Conservation (phyloP, 2,797 vertebrate species). For the Urophycis tenuis region DNA sequence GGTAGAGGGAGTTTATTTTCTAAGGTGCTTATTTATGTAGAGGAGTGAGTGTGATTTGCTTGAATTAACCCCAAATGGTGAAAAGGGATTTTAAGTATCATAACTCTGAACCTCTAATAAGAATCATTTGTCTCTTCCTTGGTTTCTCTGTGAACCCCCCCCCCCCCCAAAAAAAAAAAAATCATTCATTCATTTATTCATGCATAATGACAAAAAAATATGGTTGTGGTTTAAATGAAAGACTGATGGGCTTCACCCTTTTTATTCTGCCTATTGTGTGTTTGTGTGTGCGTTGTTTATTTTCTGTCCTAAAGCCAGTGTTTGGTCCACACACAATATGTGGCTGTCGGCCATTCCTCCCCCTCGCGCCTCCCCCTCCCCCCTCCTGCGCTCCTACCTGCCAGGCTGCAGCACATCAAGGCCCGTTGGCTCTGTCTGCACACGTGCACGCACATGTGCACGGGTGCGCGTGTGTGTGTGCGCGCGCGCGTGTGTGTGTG, state of each 20-base stretch:
- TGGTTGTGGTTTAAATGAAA: not conserved
- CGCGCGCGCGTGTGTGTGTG: not conserved
- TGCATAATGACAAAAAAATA: not conserved
- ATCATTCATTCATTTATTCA: not conserved
- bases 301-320: not conserved
- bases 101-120: not conserved
- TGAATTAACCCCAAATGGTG: not conserved
- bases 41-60: not conserved
- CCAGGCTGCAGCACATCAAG: constrained; percentile 8
- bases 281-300: not conserved
- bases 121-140: not conserved
- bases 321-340: constrained; percentile 9
- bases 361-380: not conserved
- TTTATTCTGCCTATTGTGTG: not conserved
- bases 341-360: not conserved
- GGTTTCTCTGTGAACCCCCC: too few relatives aligned
- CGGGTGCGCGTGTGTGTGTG: not conserved
- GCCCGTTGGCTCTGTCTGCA: not conserved
- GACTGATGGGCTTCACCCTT: not conserved
- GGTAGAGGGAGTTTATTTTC: not conserved
- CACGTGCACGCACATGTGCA: too few relatives aligned
- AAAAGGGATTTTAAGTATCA: not conserved
- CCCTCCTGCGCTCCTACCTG: not conserved
- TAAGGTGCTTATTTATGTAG: not conserved
- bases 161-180: not conserved